These are phyloP conservation scores for Rhopalosiphum maidis DNA, from an alignment of 1,140 invertebrate species.

Conservation along the genomic window DNA sequence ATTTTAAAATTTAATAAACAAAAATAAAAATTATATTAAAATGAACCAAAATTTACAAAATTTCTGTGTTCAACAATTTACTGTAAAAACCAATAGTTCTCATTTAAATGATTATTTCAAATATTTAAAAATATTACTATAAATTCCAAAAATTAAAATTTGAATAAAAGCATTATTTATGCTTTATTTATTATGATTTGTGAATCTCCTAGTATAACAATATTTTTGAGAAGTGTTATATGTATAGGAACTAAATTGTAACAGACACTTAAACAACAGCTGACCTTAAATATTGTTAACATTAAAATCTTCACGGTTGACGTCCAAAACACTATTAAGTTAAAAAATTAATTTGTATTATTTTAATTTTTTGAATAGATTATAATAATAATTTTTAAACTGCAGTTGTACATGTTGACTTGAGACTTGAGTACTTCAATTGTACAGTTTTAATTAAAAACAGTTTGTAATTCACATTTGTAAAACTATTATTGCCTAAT, in stretches of 20 bases:
- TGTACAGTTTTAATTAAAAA: background rate
- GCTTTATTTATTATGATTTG: background rate
- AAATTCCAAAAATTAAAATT: too few relatives aligned
- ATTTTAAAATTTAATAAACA: too few relatives aligned
- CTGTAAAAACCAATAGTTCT: too few relatives aligned
- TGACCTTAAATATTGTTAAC: background rate
- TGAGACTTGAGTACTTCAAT: background rate
- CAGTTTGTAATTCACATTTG: background rate
- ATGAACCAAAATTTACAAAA: too few relatives aligned
- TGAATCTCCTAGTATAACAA: background rate
- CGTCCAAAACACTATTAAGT: background rate
- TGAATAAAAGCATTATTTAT: too few relatives aligned
- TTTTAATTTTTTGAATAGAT: slow-evolving; percentile 26
- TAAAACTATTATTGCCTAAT: background rate
- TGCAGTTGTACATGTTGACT: background rate
- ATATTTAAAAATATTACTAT: too few relatives aligned
- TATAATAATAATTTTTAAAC: slow-evolving; percentile 17
- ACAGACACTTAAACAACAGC: slow-evolving; percentile 22
- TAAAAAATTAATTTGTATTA: background rate
- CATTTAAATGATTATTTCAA: too few relatives aligned
- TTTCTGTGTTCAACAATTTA: too few relatives aligned
- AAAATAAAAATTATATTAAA: too few relatives aligned
- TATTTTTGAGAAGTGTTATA: background rate
- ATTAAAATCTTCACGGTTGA: slow-evolving; percentile 40
- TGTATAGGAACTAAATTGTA: background rate